These are phyloP conservation scores for Parapsyche elsis DNA, from an alignment of 1,140 invertebrate species.

Conservation along the genomic window DNA sequence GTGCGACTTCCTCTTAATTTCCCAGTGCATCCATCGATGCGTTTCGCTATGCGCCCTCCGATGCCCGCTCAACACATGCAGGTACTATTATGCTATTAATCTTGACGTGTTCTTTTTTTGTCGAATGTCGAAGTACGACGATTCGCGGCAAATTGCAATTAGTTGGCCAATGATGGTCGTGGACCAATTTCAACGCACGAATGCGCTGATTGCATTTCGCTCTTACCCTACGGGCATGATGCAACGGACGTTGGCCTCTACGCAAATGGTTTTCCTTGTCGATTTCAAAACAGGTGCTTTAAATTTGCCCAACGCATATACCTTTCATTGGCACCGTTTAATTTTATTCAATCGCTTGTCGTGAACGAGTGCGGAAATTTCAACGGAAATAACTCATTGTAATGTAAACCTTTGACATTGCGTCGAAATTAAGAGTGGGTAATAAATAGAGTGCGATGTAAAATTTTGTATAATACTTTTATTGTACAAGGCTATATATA, in stretches of 20 bases:
- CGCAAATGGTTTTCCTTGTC: constrained; percentile 13
- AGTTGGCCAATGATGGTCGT: constrained; percentile 16
- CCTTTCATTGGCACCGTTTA: no score
- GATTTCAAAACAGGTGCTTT: constrained; percentile 10
- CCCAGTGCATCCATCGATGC: constrained; percentile 38
- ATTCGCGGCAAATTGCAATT: neutral
- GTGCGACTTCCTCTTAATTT: constrained; percentile 52
- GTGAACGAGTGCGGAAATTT: no score
- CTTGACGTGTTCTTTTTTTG: neutral
- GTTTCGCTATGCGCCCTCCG: constrained; percentile 44
- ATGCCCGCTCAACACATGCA: constrained; percentile 55
- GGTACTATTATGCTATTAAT: constrained; percentile 22
- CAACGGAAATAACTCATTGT: no score
- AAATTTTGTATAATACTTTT: no score
- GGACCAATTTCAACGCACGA: constrained; percentile 24
- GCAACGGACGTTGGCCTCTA: constrained; percentile 23
- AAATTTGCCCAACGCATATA: neutral
- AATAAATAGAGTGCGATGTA: no score
- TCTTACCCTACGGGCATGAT: constrained; percentile 11
- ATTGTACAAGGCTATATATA: no score
- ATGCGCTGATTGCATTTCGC: constrained; percentile 16
- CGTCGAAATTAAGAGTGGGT: no score
- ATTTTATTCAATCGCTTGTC: no score
- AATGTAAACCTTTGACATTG: no score
- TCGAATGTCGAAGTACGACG: no score